phyloP scores from a whole-genome alignment of 2,113 vertebrate species.

The Platycercus adscitus region DNA sequence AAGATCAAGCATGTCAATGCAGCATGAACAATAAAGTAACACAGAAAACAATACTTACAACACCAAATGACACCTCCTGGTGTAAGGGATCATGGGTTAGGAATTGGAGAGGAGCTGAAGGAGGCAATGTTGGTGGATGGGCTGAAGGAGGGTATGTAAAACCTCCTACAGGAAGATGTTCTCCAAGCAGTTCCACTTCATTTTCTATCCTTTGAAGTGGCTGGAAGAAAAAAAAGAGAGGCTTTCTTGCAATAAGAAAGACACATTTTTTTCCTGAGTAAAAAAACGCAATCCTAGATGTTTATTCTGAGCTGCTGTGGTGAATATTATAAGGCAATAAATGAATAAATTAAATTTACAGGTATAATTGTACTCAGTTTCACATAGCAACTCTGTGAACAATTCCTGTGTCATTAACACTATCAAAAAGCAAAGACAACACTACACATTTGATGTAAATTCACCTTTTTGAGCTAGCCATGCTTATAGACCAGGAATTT shows the following conservation, averaged over 20 bases:
- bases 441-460: conserved; percentile 13
- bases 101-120: conserved; percentile 94
- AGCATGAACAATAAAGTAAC: background rate
- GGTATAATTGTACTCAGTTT: background rate
- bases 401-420: background rate
- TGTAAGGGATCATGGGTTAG: conserved; percentile 93
- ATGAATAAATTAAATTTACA: background rate
- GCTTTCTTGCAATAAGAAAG: background rate
- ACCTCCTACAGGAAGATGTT: conserved; percentile 92
- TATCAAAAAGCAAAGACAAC: conserved; percentile 16
- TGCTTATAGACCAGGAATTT: conserved; percentile 46
- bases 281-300: background rate
- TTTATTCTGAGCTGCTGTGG: background rate
- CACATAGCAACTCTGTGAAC: background rate
- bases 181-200: conserved; percentile 93
- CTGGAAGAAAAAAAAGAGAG: conserved; percentile 63
- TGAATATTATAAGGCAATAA: background rate
- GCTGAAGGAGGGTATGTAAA: conserved; percentile 90
- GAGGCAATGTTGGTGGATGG: conserved; percentile 87
- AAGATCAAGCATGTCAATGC: background rate
- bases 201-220: conserved; percentile 98
- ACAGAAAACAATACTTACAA: conserved; percentile 81
- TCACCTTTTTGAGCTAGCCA: conserved; percentile 45
- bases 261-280: background rate
- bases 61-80: conserved; percentile 92